These are phyloP conservation scores for Lottia gigantea DNA, from an alignment of 2,888 invertebrate genomes.

Conservation along the genomic window DNA sequence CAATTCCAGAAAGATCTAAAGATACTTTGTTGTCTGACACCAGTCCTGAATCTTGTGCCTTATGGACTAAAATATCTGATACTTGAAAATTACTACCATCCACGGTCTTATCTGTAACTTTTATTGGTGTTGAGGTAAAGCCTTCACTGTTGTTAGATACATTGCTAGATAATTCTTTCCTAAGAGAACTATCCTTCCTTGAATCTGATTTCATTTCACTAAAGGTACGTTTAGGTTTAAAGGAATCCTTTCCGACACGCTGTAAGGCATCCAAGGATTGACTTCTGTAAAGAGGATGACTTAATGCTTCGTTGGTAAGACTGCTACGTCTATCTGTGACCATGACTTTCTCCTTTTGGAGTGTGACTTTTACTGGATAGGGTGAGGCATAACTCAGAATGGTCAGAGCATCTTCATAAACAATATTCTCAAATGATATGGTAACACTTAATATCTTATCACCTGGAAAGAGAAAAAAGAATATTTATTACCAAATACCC, in stretches of 20 bases:
- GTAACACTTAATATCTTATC: conserved; percentile 88
- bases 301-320: conserved; percentile 72
- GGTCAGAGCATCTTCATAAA: conserved; percentile 88
- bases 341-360: conserved; percentile 73
- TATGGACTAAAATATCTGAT: background rate
- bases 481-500: no score
- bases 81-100: no score
- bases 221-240: conserved; percentile 45
- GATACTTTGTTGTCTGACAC: background rate
- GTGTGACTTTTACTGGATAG: conserved; percentile 78
- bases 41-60: background rate
- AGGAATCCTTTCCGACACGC: conserved; percentile 69
- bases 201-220: conserved; percentile 47
- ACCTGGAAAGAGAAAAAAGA: conserved; percentile 72
- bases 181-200: conserved; percentile 19
- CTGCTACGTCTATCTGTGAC: conserved; percentile 39
- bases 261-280: conserved; percentile 83
- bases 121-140: background rate
- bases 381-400: conserved; percentile 92
- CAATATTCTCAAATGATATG: conserved; percentile 88
- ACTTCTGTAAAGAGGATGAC: conserved; percentile 82
- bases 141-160: background rate
- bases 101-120: background rate
- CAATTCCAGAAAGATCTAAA: background rate
- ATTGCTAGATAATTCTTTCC: conserved; percentile 6